Conservation (phyloP, 2,113 vertebrate species). For the Tyrannus savana region DNA sequence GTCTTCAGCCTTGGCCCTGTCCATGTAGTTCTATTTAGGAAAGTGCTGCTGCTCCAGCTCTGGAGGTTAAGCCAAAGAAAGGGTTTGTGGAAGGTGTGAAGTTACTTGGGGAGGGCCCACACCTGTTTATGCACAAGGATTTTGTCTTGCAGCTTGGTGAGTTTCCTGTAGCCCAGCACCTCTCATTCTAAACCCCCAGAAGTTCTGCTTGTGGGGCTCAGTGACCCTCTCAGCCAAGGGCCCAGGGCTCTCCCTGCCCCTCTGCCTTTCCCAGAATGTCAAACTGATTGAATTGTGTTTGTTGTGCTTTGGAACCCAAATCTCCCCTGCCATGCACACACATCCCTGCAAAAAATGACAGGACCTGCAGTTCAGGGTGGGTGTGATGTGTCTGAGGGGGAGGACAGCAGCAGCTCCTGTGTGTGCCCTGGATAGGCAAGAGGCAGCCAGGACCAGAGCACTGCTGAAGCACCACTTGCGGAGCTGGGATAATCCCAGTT, state of each 20-base stretch:
- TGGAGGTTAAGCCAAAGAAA: background rate
- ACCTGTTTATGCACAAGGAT: background rate
- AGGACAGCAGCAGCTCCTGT: background rate
- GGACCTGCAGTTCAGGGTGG: background rate
- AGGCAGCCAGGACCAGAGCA: background rate
- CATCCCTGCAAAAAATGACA: background rate
- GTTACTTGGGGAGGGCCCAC: background rate
- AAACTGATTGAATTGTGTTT: background rate
- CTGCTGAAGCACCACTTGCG: background rate
- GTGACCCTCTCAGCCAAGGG: too few relatives aligned
- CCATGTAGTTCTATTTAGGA: background rate
- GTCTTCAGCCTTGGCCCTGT: background rate
- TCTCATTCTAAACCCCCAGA: background rate
- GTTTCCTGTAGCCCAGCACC: background rate
- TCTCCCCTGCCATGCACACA: too few relatives aligned
- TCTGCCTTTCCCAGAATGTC: background rate
- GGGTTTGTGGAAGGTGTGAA: background rate
- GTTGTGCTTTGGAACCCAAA: background rate
- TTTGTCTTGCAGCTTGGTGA: background rate
- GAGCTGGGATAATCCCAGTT: background rate
- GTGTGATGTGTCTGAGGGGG: background rate
- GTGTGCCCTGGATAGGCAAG: background rate
- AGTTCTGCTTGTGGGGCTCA: background rate
- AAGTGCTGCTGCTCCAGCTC: background rate
- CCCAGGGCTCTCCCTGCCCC: background rate